Evolutionary conservation across 2,797 vertebrate genomes (phyloP).

Genomic region (Sebastolobus altivelis): DNA sequence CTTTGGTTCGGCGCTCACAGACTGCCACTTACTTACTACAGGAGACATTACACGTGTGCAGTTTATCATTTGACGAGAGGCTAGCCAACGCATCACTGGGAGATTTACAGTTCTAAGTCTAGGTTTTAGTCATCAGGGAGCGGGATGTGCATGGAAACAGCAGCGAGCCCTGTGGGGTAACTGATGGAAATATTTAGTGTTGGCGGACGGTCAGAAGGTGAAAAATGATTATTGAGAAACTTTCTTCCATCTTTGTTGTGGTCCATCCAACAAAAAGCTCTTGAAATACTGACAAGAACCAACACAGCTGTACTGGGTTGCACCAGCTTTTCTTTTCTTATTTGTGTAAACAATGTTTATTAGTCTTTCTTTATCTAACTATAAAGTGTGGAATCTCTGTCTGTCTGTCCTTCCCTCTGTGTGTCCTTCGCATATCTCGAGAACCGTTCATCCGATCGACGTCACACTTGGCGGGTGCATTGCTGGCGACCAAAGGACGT

Average conservation of each 20-base stretch:
- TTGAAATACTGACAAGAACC: constrained; percentile 3
- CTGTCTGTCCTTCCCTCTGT: no score
- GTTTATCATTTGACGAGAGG: constrained; percentile 53
- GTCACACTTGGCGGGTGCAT: no score
- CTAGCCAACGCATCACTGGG: constrained; percentile 21
- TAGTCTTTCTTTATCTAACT: background rate
- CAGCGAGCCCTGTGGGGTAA: constrained; percentile 8
- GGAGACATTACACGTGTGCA: constrained; percentile 63
- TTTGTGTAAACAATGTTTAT: background rate
- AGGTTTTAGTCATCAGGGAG: constrained; percentile 39
- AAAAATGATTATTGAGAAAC: constrained; percentile 34
- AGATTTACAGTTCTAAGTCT: constrained; percentile 53
- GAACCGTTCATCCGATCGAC: no score
- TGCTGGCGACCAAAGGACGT: rapidly evolving
- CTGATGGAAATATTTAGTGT: constrained; percentile 36
- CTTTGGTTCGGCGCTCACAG: constrained; percentile 24
- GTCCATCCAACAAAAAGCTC: constrained; percentile 11
- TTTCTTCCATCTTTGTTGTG: constrained; percentile 32
- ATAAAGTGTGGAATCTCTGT: no score
- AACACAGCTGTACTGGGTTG: background rate
- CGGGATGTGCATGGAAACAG: constrained; percentile 41
- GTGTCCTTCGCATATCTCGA: rapidly evolving
- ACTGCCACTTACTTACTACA: constrained; percentile 47
- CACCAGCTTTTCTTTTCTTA: background rate
- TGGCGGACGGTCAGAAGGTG: constrained; percentile 29